Evolutionary conservation across 2,113 vertebrate genomes (phyloP).

Genomic region (Aleadryas rufinucha): DNA sequence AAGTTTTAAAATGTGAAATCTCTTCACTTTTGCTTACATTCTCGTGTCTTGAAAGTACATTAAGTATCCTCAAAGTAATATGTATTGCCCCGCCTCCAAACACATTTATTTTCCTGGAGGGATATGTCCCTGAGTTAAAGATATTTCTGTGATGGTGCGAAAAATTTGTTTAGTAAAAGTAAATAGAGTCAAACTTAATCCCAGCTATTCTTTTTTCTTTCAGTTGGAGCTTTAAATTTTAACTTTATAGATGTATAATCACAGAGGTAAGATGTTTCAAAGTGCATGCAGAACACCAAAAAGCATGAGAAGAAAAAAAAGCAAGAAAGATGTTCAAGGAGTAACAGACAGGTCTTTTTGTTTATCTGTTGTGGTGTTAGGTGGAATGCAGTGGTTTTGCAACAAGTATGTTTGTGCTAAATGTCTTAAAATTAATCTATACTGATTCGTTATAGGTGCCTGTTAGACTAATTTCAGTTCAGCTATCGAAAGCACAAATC

Average conservation of each 20-base stretch:
- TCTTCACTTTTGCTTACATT: neutral
- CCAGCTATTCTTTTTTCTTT: neutral
- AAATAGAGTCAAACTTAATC: neutral
- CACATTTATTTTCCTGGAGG: neutral
- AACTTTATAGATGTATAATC: neutral
- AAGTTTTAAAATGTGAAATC: neutral
- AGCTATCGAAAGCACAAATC: neutral
- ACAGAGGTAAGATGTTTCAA: neutral
- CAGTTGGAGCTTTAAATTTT: neutral
- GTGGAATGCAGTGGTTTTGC: neutral
- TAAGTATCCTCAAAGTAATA: neutral
- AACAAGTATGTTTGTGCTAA: neutral
- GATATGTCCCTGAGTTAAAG: neutral
- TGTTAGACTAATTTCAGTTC: neutral
- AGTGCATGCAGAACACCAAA: no score
- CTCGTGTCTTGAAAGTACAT: fast-evolving
- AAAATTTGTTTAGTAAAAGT: neutral
- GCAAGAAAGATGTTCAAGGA: neutral
- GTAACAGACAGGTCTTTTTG: neutral
- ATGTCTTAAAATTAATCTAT: neutral
- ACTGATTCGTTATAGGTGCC: neutral
- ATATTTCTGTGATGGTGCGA: neutral
- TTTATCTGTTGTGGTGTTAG: neutral
- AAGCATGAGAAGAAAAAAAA: neutral
- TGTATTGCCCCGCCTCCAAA: fast-evolving